Evolutionary conservation across 2,888 invertebrate species (phyloP).

Genomic region (Gisinianus flammeolus): DNA sequence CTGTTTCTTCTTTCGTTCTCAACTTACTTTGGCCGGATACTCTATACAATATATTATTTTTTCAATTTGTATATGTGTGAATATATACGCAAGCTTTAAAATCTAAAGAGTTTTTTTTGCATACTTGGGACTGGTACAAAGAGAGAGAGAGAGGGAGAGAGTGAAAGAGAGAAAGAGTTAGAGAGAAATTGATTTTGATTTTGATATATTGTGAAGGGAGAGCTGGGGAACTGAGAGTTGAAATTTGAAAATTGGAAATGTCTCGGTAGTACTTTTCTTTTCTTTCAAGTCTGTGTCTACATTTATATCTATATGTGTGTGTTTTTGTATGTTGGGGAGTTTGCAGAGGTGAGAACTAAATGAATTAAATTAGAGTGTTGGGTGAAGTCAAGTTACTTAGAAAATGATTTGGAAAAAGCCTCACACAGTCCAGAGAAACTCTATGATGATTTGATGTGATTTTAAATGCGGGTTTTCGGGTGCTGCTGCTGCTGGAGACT

Average conservation of each 20-base stretch:
- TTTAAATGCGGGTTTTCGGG: background rate
- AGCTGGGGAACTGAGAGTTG: background rate
- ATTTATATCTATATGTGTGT: too few relatives aligned
- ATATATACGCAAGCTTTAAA: too few relatives aligned
- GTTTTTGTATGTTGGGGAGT: background rate
- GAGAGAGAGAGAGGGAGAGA: background rate
- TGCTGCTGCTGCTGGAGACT: background rate
- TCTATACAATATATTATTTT: too few relatives aligned
- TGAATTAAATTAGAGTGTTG: too few relatives aligned
- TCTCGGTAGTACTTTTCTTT: too few relatives aligned
- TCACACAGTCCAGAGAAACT: background rate
- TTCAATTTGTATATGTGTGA: too few relatives aligned
- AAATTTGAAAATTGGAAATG: background rate
- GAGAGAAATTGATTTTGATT: background rate
- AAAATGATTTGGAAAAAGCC: background rate
- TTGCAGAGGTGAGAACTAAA: background rate
- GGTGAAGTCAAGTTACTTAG: background rate
- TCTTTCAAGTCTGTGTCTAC: too few relatives aligned
- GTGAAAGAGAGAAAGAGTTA: background rate
- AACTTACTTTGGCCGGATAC: too few relatives aligned
- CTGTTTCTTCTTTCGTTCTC: too few relatives aligned
- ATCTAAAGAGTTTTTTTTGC: too few relatives aligned
- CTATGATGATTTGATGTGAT: background rate
- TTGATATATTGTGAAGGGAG: slow-evolving; percentile 8
- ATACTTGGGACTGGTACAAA: background rate